Base-by-base conservation (phyloP, 2,113 vertebrate genomes). In the Turnix velox region DNA sequence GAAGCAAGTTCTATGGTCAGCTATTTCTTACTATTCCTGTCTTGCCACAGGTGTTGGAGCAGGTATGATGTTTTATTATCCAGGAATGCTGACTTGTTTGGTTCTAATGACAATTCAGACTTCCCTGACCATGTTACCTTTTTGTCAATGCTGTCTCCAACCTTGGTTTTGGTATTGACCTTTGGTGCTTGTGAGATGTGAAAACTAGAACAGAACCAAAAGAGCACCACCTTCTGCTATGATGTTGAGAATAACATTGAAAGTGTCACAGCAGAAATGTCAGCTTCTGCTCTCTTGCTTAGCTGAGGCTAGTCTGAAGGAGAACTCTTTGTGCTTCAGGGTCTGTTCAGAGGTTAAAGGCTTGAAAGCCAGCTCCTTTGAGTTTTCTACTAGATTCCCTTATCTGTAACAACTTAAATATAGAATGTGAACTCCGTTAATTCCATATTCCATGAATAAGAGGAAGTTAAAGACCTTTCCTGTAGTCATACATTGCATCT, bases 281-380 rank as follows among this genome's bases (percentile, higher is more conserved):
- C 31, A 54, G 1, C 35, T 71, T 49, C 58, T 59, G 81, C 52
- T 54, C 66, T 86, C 95, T 31, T 63, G 20, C 46, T 66, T 71
- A 71, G 48, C 55, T 82, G 94, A 90, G 81, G 88, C 61, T 59
- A 81, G 51, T 92, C 87, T 92, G 88, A 84, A 96, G 92, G 74
- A 72, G 82, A 95, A 72, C 14, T 55, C 77, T 62, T 94, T 35
- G 57, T 62, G 49, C 22, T 81, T 87, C 19, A 52, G 49, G 25
- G 9, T 62, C 49, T 69, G 6, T 73, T 85, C 39, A 54, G 25
- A 68, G 24, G 5, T 30, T 69, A 30, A 75, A 79, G 45, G 30
- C 31, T 61, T 80, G 37, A 37, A 86, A 75, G 6, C 1, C 25
- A 48, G 11, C 8, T 85, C 39, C 58, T 46, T n/a, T 6, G 1